Base-by-base conservation (phyloP, 2,113 vertebrate species). In the Larimichthys crocea region DNA sequence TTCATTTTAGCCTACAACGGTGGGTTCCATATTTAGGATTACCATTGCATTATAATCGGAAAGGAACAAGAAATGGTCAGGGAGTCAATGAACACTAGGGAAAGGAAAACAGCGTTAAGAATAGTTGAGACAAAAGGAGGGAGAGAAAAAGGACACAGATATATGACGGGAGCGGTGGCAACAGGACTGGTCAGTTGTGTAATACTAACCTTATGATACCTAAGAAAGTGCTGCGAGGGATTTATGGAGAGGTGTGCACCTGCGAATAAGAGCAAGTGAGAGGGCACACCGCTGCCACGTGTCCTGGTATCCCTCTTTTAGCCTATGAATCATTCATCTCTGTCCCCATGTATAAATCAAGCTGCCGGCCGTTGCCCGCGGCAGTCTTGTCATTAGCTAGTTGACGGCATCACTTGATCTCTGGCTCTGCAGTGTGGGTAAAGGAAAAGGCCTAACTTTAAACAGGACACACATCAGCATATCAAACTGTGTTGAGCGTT, bases 311-410 rank as follows among this genome's bases (percentile, higher is more conserved):
- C 79, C 60, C 65, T 86, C 70, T 78, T 77, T 75, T 68, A 86
- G 76, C 79, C 77, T 46, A 92, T 93, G 92, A 95, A 95, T 95
- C 92, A 95, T 95, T 95, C 86, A 93, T 94, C 78, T 80, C 78
- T 91, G 92, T 94, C 93, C 86, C 82, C 76, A 84, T 82, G 91
- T 92, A 94, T 95, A 93, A 94, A 94, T 95, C 93, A 94, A 82
- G 83, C 88, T 83, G 91, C 83, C 55, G 84, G 76, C 85, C 79
- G 76, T 88, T 67, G 91, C 92, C 93, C 64, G 79, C 74, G 65
- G 93, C 92, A 77, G 86, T 72, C 86, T 56, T 88, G 91, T 93
- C 92, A 92, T 95, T 92, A 93, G 91, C 82, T 87, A 82, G 93
- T 93, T 92, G 92, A 90, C 74, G 82, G 74, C 89, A 86, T 92